Base-by-base conservation (phyloP, 64 coral and sea anemone genomes). In the Montipora sp. region DNA sequence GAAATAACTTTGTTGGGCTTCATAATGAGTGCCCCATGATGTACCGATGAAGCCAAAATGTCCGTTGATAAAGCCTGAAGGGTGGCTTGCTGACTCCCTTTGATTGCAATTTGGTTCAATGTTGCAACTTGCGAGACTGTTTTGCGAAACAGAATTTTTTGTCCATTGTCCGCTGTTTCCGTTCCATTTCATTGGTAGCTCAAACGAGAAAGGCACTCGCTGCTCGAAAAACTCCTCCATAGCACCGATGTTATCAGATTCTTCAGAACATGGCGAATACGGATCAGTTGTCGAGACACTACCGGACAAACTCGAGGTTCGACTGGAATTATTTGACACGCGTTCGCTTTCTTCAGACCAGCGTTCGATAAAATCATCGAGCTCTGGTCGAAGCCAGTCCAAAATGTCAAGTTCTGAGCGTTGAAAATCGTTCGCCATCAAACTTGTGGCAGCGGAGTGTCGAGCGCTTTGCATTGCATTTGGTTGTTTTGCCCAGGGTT, bases 181-280 rank as follows among this genome's bases (percentile, higher is more conserved):
- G 8, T 50, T 47, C 1, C 18, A 10, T 51, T 20, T 85, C 18
- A 65, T 8, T 1, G 82, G 20, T 49, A 15, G 7, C 10, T 85
- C 82, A 8, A 85, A 72, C 19, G 74, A 80, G 80, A 93, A 93
- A 8, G 83, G 91, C 24, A 93, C 86, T 0, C 84, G 66, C 51
- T 93, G 91, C 36, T 93, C 91, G 43, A 87, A 93, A 71, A 93
- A 93, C 11, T 80, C 83, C 16, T 93, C 91, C 81, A 87, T 86
- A 7, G 75, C 67, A 22, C 57, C 47, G 11, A 78, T 55, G 14
- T 75, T 88, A 78, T 93, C 91, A 44, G 91, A 93, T 47, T 59
- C 66, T 43, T 93, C 91, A 7, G 91, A 92, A 69, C 79, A 87
- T 20, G 91, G 91, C 43, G 91, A 93, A 78, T 88, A 80, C 7